Conservation (phyloP, 2,797 vertebrate genomes). For the Glyptemys insculpta region DNA sequence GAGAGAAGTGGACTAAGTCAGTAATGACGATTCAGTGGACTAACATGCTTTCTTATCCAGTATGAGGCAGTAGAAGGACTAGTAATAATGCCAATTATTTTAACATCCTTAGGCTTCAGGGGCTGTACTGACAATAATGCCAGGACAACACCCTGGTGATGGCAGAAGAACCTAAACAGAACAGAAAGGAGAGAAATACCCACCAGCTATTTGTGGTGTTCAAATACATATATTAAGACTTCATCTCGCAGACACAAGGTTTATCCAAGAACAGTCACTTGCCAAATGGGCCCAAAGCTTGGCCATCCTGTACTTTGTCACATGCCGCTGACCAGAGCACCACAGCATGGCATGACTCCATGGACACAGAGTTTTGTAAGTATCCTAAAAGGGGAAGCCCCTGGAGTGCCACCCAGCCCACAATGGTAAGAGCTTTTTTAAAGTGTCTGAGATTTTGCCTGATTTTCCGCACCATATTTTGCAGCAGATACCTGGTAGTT, state of each 20-base stretch:
- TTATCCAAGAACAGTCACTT: not conserved
- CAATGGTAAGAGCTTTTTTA: not conserved
- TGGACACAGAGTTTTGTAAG: not conserved
- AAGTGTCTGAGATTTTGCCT: not conserved
- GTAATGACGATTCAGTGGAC: not conserved
- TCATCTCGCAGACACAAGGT: not conserved
- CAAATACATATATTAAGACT: not conserved
- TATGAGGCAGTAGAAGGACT: not conserved
- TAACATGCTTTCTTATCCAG: not conserved
- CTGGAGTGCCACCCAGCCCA: not conserved
- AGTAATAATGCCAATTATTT: not conserved
- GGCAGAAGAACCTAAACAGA: not conserved
- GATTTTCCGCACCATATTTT: not conserved
- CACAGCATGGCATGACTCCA: not conserved
- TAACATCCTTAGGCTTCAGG: too few relatives aligned
- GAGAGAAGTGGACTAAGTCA: not conserved
- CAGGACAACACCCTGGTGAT: not conserved
- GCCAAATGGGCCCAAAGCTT: not conserved
- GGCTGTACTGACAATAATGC: not conserved
- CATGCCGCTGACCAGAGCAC: not conserved
- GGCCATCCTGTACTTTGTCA: not conserved
- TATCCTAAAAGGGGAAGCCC: not conserved
- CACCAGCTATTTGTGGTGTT: not conserved
- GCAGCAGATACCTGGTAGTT: not conserved
- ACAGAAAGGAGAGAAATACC: not conserved